Base-by-base conservation (phyloP, 2,888 invertebrate species). In the Malthinus flaveolus region DNA sequence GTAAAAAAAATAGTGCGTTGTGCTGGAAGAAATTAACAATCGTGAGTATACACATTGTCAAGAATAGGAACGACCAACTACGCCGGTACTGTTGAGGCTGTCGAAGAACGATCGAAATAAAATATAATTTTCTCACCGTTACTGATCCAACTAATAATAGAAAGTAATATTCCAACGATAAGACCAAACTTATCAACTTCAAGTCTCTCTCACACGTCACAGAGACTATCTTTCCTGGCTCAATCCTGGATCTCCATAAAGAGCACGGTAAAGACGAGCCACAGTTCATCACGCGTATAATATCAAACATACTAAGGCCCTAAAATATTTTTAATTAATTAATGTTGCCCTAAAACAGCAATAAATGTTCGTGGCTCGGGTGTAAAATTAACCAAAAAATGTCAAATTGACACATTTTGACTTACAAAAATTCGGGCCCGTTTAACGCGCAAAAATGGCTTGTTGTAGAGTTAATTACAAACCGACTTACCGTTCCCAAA, bases 161-260 rank as follows among this genome's bases (percentile, higher is more conserved):
- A 10, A 71, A 51, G 55, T 77, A 77, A 62, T 76, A 77, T 63
- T 78, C 75, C 3, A 74, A 54, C 1, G 75, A 76, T n/a, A 78
- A 60, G 4, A 76, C 73, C 11, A 76, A 62, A 55, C 72, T 72
- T 46, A 78, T 73, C 23, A 79, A 63, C 66, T 76, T 77, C 23
- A 74, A 67, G 58, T 79, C 79, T 49, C 79, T 66, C 65, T 77
- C 75, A 39, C 67, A 64, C 67, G 73, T 71, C 31, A 74, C 71
- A 8, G 69, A 62, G 7, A 76, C 64, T 3, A 75, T 39, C 59
- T 69, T 71, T 10, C 69, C 71, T 32, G 64, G 63, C 64, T 72
- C 70, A 32, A 72, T 61, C 36, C 74, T 61, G 44, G 69, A 65
- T 37, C 73, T 65, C 67, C 67, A 67, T 55, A 76, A 63, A 48